Conservation (phyloP, 2,797 vertebrate species). For the Masticophis lateralis region DNA sequence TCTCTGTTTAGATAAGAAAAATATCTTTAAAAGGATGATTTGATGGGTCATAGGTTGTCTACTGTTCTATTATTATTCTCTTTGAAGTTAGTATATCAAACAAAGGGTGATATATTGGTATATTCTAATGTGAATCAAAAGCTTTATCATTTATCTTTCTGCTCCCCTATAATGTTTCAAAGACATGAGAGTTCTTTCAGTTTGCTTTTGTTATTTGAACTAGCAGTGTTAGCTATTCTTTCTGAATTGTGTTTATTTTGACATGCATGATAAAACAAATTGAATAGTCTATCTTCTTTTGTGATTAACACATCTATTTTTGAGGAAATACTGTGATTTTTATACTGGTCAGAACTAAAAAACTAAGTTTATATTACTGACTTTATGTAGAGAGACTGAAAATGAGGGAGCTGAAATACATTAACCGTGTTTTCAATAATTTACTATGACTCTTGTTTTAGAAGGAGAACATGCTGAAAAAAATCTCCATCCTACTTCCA, state of each 20-base stretch:
- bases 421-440: conserved; percentile 1
- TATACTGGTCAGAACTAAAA: not conserved
- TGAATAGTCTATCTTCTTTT: not conserved
- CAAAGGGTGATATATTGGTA: not conserved
- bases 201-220: not conserved
- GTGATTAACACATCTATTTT: not conserved
- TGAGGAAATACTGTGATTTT: not conserved
- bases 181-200: not conserved
- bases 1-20: not conserved
- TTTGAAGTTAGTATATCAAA: not conserved
- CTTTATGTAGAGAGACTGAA: not conserved
- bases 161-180: not conserved
- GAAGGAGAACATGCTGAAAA: conserved; percentile 88
- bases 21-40: not conserved
- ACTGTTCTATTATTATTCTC: not conserved
- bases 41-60: not conserved
- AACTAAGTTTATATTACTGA: not conserved
- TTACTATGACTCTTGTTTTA: conserved; percentile 59
- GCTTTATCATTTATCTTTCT: not conserved
- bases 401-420: not conserved
- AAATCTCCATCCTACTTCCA: conserved; percentile 89
- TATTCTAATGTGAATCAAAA: not conserved
- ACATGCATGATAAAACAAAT: not conserved
- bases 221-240: not conserved
- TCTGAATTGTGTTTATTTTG: not conserved